Base-by-base conservation (phyloP, 1,140 invertebrate species). In the Agraylea sexmaculata region DNA sequence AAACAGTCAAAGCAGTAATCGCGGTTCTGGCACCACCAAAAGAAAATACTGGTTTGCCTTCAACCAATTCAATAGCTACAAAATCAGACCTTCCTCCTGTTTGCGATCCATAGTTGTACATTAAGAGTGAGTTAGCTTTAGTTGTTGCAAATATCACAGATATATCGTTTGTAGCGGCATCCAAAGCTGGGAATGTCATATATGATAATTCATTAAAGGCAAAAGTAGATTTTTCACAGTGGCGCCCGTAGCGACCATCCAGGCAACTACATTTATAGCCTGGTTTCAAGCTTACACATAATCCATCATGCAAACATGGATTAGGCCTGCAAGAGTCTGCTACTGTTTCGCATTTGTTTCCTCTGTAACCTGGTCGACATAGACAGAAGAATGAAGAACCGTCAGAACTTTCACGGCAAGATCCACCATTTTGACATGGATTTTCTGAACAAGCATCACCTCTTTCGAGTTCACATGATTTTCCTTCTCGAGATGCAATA, bases 61-160 rank as follows among this genome's bases (percentile, higher is more conserved):
- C 72, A 1, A 91, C 68, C 34, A 96, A 56, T 63, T 96, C 88
- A 27, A 96, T 70, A 0, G 90, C 87, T 19, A 96, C 74, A 56
- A 94, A 95, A 57, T 94, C 89, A 0, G 87, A 91, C 48, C 88
- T 66, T 2, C 88, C 88, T 18, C 87, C 84, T 28, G 75, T 83
- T 54, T 86, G 84, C 1, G 75, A 64, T 1, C 88, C 89, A 52
- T 84, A 93, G 50, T 93, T 94, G 60, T 94, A 95, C 0, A 92
- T 66, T 0, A 96, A 59, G 4, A 96, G 64, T 1, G 87, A 78
- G 57, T 92, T 78, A 0, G 75, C 71, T 58, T 90, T 90, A 0
- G 81, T 87, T 0, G 90, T 95, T 8, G 90, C 83, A 59, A 95
- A 93, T 15, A 86, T 78, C 18, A 94, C 78, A 0, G 87, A 83